Base-by-base conservation (phyloP, 2,113 vertebrate genomes). In the Murina feae region DNA sequence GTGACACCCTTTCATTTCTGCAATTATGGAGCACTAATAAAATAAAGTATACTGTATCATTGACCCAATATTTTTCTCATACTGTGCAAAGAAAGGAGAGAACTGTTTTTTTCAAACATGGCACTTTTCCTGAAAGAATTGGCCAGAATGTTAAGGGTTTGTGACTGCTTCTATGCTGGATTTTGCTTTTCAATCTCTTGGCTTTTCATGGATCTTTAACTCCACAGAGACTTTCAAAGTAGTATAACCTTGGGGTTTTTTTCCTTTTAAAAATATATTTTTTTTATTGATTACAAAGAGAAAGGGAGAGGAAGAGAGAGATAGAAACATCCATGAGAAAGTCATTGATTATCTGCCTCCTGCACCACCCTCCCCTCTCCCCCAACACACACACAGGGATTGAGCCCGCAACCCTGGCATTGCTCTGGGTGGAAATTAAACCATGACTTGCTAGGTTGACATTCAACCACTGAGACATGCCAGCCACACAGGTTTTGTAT, bases 21-120 rank as follows among this genome's bases (percentile, higher is more conserved):
- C 83, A 92, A 81, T 90, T 93, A 89, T 28, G 20, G 78, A 80
- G 20, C 21, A 96, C 65, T 75, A 89, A 86, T 55, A 81, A 84
- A 12, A 0, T 13, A 94, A 58, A 0, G 0, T 49, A 37, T 82
- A 68, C 90, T 94, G 80, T 84, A 69, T 86, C 39, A 14, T 60
- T n/a, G 16, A 66, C 1, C 17, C 42, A 91, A 58, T 85, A 32
- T 83, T 93, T 86, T 95, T 71, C 0, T 6, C 85, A 32, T 63
- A 1, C 8, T 74, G 69, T 42, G 3, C 74, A 35, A 93, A 66
- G 9, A 44, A 18, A 37, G 13, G 49, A 95, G 65, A 96, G n/a
- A 65, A 39, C 9, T n/a, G 7, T 14, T 90, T 6, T 80, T 60
- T 30, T 69, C 21, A 32, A 85, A 89, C 0, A 0, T 85, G 32